Evolutionary conservation across 2,888 invertebrate species (phyloP), one percentile per base, ranked within the genome.

Genomic region (Cacoxenus indagator): DNA sequence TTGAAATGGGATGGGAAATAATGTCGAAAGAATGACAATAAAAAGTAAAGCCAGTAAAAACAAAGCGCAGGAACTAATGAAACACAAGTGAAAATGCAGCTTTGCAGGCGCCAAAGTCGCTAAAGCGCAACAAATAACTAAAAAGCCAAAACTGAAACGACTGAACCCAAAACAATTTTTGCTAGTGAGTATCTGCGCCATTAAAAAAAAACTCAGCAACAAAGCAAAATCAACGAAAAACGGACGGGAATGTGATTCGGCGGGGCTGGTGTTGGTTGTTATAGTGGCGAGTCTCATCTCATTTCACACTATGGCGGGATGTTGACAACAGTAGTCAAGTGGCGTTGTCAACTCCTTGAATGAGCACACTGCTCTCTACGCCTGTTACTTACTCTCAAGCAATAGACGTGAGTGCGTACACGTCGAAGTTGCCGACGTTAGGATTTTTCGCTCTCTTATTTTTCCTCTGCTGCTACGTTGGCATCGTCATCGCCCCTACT

Each of bases 1-100:
- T 84, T 82, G 77, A 81, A 82, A 82, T 81, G 70, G 73, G 76
- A 74, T 76, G 67, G 66, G 73, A 75, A 72, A 75, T 72, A 72
- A 78, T 80, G 22, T 80, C 78, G 75, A 80, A 74, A 80, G 73
- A 75, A 78, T 78, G 76, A 73, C 67, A 69, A 72, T 72, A 59
- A n/a, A 67, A 70, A 57, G 69, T 8, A 26, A 65, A 59, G 62
- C 46, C 48, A 68, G 64, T 61, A 54, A 64, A 45, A 51, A 55
- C 27, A 37, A 43, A 27, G n/a, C 29, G 61, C 43, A 31, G 51
- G 46, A 24, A 65, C 4, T 31, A 26, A n/a, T n/a, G n/a, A n/a
- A n/a, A n/a, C n/a, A 17, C 46, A 51, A 55, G 22, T 51, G 22
- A 22, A 62, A 45, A 8, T 62, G 61, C 61, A 57, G 57, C 29